phyloP scores from a whole-genome alignment of 2,888 invertebrate species.

The Scelioninae gen. 1 region DNA sequence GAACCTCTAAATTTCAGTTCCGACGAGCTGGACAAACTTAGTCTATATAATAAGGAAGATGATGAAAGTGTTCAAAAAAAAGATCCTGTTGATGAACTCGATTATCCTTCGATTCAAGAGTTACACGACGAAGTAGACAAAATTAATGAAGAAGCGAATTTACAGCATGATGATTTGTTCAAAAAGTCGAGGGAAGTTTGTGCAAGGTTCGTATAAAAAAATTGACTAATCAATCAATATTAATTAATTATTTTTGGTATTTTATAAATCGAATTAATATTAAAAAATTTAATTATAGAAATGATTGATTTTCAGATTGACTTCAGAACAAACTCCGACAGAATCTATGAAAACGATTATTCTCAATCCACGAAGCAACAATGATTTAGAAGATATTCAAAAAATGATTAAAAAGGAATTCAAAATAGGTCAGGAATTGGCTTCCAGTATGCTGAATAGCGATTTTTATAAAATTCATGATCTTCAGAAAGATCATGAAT shows the following conservation, averaged over 20 bases:
- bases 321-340: slow-evolving; percentile 23
- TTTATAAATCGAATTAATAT: not conserved
- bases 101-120: slow-evolving; percentile 15
- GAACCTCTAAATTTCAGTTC: slow-evolving; percentile 34
- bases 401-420: slow-evolving; percentile 38
- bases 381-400: slow-evolving; percentile 40
- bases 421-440: slow-evolving; percentile 32
- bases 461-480: not conserved
- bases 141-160: slow-evolving; percentile 18
- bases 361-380: not conserved
- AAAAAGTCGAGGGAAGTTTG: slow-evolving; percentile 77
- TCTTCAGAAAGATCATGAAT: not conserved
- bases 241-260: not conserved
- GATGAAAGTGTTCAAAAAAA: slow-evolving; percentile 19
- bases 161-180: slow-evolving; percentile 62
- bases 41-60: slow-evolving; percentile 51
- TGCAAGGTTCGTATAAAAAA: slow-evolving; percentile 75
- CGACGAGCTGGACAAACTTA: slow-evolving; percentile 63
- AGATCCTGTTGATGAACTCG: slow-evolving; percentile 19
- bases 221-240: not conserved
- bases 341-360: slow-evolving; percentile 12
- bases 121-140: slow-evolving; percentile 20
- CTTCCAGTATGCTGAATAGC: not conserved
- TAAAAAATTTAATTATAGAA: not conserved
- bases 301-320: slow-evolving; percentile 37